Evolutionary conservation across 2,888 invertebrate genomes (phyloP).

Genomic region (Sycophila texana): DNA sequence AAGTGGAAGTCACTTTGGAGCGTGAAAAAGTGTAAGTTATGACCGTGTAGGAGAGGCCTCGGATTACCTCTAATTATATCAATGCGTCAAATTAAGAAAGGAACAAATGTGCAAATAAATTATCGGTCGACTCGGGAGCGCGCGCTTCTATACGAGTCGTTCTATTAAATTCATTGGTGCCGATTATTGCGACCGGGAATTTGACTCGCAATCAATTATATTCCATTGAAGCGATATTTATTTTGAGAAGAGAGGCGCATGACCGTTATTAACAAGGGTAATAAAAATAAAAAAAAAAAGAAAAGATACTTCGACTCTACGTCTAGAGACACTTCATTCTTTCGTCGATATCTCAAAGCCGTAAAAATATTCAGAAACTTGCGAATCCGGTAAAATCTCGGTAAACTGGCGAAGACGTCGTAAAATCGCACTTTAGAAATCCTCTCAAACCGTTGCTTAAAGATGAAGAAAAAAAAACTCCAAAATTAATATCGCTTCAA

Average conservation of each 20-base stretch:
- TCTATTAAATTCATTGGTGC: slow-evolving; percentile 50
- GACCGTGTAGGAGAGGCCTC: no score
- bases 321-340: slow-evolving; percentile 9
- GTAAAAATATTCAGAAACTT: slow-evolving; percentile 30
- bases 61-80: no score
- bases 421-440: slow-evolving; percentile 25
- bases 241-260: slow-evolving; percentile 39
- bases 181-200: slow-evolving; percentile 45
- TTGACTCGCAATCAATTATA: slow-evolving; percentile 53
- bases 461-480: slow-evolving; percentile 7
- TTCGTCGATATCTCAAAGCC: not conserved
- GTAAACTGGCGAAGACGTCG: slow-evolving; percentile 7
- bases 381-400: slow-evolving; percentile 31
- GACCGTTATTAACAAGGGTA: slow-evolving; percentile 7
- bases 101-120: no score
- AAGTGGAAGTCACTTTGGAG: no score
- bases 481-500: not conserved
- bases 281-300: not conserved
- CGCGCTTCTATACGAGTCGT: slow-evolving; percentile 9
- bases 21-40: no score
- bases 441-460: not conserved
- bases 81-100: no score
- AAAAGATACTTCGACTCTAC: no score
- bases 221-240: slow-evolving; percentile 43
- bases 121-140: not conserved